Conservation (phyloP, 2,888 invertebrate species). For the Drosophila seclusa region DNA sequence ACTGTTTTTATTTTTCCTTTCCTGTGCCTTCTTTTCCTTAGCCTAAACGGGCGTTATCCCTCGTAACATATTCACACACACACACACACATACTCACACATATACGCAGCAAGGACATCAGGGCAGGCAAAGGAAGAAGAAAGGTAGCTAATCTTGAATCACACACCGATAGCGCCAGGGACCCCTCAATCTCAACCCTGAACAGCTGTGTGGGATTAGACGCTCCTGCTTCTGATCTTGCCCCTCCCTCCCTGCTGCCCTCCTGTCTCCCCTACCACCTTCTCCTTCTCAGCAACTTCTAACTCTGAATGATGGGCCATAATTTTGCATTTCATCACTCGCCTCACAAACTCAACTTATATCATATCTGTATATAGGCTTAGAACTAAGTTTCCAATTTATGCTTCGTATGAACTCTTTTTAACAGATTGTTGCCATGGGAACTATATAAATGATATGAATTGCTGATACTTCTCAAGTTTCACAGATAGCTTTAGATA, state of each 20-base stretch:
- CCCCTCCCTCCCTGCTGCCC: background rate
- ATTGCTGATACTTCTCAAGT: background rate
- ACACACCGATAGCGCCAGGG: conserved; percentile 60
- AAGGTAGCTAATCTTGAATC: conserved; percentile 65
- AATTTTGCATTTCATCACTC: background rate
- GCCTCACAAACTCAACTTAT: background rate
- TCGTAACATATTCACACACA: conserved; percentile 7
- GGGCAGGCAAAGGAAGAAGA: conserved; percentile 47
- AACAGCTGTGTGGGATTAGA: conserved; percentile 63
- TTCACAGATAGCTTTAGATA: background rate
- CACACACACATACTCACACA: background rate
- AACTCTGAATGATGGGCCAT: conserved; percentile 1
- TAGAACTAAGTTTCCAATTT: background rate
- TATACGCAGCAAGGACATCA: conserved; percentile 58
- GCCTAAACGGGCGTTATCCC: conserved; percentile 32
- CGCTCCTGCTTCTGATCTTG: conserved; percentile 20
- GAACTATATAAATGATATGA: background rate
- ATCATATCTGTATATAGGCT: background rate
- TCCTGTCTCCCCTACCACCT: background rate
- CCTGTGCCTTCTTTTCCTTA: conserved; percentile 16
- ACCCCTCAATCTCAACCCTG: background rate
- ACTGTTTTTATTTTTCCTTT: conserved; percentile 24
- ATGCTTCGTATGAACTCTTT: background rate
- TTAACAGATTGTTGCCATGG: background rate
- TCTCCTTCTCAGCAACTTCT: background rate